Evolutionary conservation across 2,113 vertebrate genomes (phyloP).

Genomic region (Mastomys coucha): DNA sequence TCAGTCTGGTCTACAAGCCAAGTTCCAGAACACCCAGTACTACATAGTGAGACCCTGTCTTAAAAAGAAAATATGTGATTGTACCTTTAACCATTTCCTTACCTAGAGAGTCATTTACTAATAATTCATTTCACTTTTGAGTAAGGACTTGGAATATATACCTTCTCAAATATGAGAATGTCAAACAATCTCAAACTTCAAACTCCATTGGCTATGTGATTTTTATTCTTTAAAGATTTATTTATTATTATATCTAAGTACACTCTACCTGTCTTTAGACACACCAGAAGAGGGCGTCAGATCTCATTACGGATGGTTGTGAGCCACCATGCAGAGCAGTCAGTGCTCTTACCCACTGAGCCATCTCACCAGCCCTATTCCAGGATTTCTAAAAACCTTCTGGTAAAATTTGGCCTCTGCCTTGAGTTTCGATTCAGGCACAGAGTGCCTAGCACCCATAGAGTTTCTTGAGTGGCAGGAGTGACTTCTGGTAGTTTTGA

Average conservation of each 20-base stretch:
- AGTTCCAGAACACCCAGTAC: background rate
- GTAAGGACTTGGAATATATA: background rate
- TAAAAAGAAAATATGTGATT: background rate
- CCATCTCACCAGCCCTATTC: too few relatives aligned
- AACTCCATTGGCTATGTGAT: background rate
- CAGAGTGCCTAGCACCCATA: background rate
- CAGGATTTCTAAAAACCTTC: constrained; percentile 16
- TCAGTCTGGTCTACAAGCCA: background rate
- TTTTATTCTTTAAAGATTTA: too few relatives aligned
- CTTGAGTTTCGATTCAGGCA: background rate
- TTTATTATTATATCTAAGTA: too few relatives aligned
- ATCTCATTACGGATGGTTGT: too few relatives aligned
- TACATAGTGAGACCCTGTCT: background rate
- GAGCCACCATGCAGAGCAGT: too few relatives aligned
- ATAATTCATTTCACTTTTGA: constrained; percentile 17
- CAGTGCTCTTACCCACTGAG: too few relatives aligned
- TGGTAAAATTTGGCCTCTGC: background rate
- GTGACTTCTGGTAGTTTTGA: background rate
- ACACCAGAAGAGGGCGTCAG: too few relatives aligned
- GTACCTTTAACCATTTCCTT: background rate
- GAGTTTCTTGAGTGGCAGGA: background rate
- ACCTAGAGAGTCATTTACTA: background rate
- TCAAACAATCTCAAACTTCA: background rate
- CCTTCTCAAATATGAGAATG: background rate
- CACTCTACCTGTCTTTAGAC: too few relatives aligned